These are phyloP conservation scores for Xylota sylvarum DNA, from an alignment of 2,888 invertebrate species.

Conservation along the genomic window DNA sequence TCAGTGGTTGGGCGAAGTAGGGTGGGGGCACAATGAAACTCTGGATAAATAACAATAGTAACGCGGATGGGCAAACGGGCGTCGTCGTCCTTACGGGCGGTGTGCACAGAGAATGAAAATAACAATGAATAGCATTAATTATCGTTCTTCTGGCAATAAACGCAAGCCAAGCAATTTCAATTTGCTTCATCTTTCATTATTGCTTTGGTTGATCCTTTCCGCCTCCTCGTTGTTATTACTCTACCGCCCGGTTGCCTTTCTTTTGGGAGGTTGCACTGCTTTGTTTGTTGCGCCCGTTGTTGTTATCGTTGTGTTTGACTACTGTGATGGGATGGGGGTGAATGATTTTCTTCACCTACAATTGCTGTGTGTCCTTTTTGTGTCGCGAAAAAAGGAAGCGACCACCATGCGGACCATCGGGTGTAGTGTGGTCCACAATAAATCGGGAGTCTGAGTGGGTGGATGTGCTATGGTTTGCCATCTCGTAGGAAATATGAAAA, in stretches of 20 bases:
- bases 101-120: constrained; percentile 40
- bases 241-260: not conserved
- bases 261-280: constrained; percentile 8
- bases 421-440: not conserved
- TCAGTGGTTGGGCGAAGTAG: not conserved
- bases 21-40: constrained; percentile 9
- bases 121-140: constrained; percentile 74
- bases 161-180: constrained; percentile 74
- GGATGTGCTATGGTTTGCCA: constrained; percentile 36
- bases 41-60: constrained; percentile 15
- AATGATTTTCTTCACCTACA: constrained; percentile 38
- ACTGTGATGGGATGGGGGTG: not conserved
- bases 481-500: constrained; percentile 64
- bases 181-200: constrained; percentile 76
- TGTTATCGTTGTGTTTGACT: constrained; percentile 1
- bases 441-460: not conserved
- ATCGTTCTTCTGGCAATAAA: constrained; percentile 68
- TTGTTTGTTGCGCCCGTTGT: constrained; percentile 22
- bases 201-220: constrained; percentile 69
- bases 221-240: constrained; percentile 52
- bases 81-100: not conserved
- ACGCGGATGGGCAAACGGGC: not conserved
- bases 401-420: not conserved
- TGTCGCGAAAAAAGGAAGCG: constrained; percentile 1
- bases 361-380: constrained; percentile 32